A percentile compares a stretch with the other conserved stretches of the same genome.
phyloP scores from a whole-genome alignment of 2,888 invertebrate genomes.

The Zygaena filipendulae region DNA sequence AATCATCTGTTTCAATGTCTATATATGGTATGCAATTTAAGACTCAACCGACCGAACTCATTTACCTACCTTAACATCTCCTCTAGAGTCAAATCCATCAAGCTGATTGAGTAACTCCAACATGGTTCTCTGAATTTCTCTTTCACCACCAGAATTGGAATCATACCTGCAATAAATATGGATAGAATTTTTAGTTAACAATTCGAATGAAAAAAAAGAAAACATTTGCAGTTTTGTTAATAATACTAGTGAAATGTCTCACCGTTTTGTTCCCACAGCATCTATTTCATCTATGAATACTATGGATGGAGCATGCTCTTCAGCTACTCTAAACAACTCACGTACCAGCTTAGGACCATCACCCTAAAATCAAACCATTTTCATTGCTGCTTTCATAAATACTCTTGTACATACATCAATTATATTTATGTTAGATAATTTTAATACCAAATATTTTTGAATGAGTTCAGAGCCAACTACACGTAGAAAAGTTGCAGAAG shows the following conservation, averaged over 20 bases:
- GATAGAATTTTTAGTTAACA: too few species aligned
- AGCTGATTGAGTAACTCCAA: constrained; percentile 97
- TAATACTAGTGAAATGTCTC: constrained; percentile 13
- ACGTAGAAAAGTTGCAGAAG: constrained; percentile 97
- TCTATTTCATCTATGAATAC: constrained; percentile 99
- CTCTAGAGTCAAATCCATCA: constrained; percentile 97
- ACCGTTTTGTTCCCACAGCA: constrained; percentile 96
- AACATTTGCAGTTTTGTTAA: too few species aligned
- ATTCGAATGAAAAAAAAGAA: neutral
- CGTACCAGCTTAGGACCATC: constrained; percentile 99
- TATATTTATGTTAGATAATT: constrained; percentile 1
- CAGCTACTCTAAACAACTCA: constrained; percentile 98
- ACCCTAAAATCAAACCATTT: constrained; percentile 65
- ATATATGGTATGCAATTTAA: too few species aligned
- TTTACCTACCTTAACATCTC: constrained; percentile 87
- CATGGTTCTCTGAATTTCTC: constrained; percentile 99
- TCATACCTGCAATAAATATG: constrained; percentile 80
- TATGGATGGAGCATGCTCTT: constrained; percentile 99
- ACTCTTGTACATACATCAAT: neutral
- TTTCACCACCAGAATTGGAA: constrained; percentile 98
- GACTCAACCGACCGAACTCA: too few species aligned
- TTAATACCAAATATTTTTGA: constrained; percentile 90
- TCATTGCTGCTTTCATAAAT: too few species aligned
- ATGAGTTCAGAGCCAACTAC: constrained; percentile 99
- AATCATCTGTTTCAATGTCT: too few species aligned